These are phyloP conservation scores for Anolis sagrei DNA, from an alignment of 2,113 vertebrate species.

Conservation along the genomic window DNA sequence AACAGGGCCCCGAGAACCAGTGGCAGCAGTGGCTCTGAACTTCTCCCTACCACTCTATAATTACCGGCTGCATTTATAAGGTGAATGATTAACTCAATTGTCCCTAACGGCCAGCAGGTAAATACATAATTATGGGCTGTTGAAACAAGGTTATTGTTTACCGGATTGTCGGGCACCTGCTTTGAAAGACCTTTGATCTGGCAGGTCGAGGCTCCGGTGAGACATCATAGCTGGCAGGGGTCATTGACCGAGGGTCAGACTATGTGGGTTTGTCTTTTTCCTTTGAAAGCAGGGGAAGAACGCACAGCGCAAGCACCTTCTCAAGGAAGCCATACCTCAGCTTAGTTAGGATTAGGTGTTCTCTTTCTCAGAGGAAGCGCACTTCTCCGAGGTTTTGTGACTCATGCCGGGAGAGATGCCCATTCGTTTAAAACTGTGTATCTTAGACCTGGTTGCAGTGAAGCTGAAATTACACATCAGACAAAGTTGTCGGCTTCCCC, in stretches of 20 bases:
- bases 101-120: slow-evolving; percentile 69
- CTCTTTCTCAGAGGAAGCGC: neutral
- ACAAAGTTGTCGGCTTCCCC: neutral
- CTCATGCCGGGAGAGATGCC: neutral
- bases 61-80: slow-evolving; percentile 66
- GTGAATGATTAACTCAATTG: slow-evolving; percentile 77
- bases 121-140: slow-evolving; percentile 59
- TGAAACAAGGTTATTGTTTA: slow-evolving; percentile 57
- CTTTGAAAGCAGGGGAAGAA: no score
- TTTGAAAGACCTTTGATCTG: slow-evolving; percentile 54
- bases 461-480: slow-evolving; percentile 3
- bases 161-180: slow-evolving; percentile 38
- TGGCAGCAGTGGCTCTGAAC: slow-evolving; percentile 53
- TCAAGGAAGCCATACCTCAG: neutral
- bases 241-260: slow-evolving; percentile 43
- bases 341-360: neutral
- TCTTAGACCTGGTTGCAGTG: neutral
- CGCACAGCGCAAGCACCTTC: neutral
- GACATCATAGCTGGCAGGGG: slow-evolving; percentile 45
- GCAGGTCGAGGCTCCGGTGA: slow-evolving; percentile 43
- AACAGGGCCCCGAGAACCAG: slow-evolving; percentile 47
- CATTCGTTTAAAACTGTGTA: neutral
- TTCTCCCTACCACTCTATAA: slow-evolving; percentile 64
- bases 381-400: neutral
- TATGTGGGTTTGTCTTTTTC: no score